Percentiles rank a stretch among this genome's conserved stretches.
These are phyloP conservation scores for Pelodiscus sinensis DNA, from an alignment of 2,113 vertebrate genomes.

Conservation along the genomic window DNA sequence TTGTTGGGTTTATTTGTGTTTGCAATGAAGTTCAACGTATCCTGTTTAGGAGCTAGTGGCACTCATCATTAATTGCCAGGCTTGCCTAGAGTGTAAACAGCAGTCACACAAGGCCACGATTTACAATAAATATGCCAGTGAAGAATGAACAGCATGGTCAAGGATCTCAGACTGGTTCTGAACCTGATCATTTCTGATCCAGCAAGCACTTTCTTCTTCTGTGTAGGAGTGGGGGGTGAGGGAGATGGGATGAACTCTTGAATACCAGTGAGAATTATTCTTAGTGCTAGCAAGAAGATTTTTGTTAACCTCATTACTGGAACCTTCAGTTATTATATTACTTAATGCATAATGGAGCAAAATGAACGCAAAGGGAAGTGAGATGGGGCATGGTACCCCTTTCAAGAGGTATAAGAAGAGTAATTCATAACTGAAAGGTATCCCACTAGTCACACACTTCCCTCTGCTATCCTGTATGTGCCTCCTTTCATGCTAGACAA, in stretches of 20 bases:
- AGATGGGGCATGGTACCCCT: background rate
- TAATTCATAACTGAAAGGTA: background rate
- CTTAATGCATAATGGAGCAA: background rate
- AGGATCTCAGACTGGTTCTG: background rate
- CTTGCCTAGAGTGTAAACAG: conserved; percentile 10
- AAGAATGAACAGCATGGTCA: background rate
- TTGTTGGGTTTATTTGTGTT: conserved; percentile 7
- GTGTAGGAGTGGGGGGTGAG: too few relatives aligned
- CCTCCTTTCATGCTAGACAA: conserved; percentile 15
- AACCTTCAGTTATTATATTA: conserved; percentile 30
- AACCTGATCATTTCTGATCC: background rate
- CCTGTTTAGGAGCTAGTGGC: conserved; percentile 16
- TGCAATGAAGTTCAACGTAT: conserved; percentile 37
- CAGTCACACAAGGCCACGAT: background rate
- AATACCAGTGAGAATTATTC: background rate
- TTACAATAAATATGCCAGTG: background rate
- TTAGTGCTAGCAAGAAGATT: conserved; percentile 1
- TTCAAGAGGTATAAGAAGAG: conserved; percentile 22
- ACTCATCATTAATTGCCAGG: conserved; percentile 36
- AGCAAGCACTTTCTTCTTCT: background rate
- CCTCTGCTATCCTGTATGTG: background rate
- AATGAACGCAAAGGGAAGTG: conserved; percentile 21
- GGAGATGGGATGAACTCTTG: background rate
- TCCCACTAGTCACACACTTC: background rate
- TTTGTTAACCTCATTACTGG: conserved; percentile 9